These are phyloP conservation scores for Oreochromis spilurus DNA, from an alignment of 2,113 vertebrate genomes.

Conservation along the genomic window DNA sequence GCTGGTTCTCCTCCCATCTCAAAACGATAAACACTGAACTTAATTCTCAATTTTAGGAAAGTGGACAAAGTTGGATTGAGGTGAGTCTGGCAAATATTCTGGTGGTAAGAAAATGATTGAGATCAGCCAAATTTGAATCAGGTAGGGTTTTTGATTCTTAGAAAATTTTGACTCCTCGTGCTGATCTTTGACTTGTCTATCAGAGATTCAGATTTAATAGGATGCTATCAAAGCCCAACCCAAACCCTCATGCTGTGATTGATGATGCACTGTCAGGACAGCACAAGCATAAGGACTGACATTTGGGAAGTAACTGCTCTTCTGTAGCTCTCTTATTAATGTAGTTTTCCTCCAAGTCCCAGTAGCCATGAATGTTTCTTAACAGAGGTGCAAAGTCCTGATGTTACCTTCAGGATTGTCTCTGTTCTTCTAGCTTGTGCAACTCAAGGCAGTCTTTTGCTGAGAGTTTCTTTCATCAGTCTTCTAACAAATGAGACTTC, in stretches of 20 bases:
- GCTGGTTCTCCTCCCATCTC: background rate
- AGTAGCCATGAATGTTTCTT: slow-evolving; percentile 25
- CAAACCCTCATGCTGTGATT: background rate
- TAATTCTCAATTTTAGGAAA: background rate
- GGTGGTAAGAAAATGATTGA: background rate
- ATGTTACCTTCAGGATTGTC: background rate
- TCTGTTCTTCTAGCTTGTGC: background rate
- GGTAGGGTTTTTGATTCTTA: background rate
- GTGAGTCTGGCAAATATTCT: background rate
- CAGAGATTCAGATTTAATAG: background rate
- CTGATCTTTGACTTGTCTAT: background rate
- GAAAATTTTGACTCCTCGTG: background rate
- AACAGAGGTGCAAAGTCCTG: background rate
- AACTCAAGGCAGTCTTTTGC: background rate
- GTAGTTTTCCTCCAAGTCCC: background rate
- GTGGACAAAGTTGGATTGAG: background rate
- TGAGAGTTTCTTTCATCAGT: background rate
- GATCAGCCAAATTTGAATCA: background rate
- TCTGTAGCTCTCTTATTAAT: slow-evolving; percentile 11
- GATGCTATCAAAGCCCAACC: background rate
- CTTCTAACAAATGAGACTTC: background rate
- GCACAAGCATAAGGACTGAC: background rate
- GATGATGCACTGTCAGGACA: background rate
- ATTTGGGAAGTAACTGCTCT: background rate
- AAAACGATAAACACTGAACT: background rate